Base-by-base conservation (phyloP, 2,888 invertebrate genomes). In the Drosophila greeni region DNA sequence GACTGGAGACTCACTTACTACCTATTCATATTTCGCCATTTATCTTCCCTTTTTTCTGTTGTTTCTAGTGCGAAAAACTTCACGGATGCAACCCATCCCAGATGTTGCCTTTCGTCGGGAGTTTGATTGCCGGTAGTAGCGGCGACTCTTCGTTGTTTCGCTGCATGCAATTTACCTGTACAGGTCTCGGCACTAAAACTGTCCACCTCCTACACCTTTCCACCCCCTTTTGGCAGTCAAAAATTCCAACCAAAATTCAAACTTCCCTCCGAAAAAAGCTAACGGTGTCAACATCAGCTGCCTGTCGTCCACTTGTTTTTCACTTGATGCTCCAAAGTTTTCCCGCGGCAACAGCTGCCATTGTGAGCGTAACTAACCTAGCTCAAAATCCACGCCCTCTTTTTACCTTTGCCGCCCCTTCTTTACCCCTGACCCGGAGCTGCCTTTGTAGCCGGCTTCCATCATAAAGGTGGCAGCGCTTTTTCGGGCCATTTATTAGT, bases 271-370 rank as follows among this genome's bases (percentile, higher is more conserved):
- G 42, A 53, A 45, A 43, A 24, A 26, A 24, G 9, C 9, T 20
- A 62, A 37, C 59, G 62, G 12, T 75, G 81, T 72, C 83, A 82
- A 74, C 75, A 82, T 66, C 85, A 82, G 83, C 72, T 82, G 81
- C 68, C 53, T 69, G 73, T 75, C 77, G 73, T 73, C 75, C 75
- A 73, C 70, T 80, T 83, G 71, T 76, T 80, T 73, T 66, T 62
- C 75, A 77, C 81, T 83, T 73, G 75, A 81, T 75, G 73, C 68
- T 49, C 70, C 61, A 82, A 81, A 81, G 70, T 82, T 81, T 83
- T 57, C 40, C 51, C 57, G 56, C 53, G 68, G 76, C 73, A 72
- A 54, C 84, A 82, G 82, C 77, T 82, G 82, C 72, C 69, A 53
- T 53, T 29, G 29, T 18, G 45, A 18, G 36, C 16, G 49, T 34